Evolutionary conservation across 1,140 invertebrate species (phyloP).

Genomic region (Microvelia longipes): DNA sequence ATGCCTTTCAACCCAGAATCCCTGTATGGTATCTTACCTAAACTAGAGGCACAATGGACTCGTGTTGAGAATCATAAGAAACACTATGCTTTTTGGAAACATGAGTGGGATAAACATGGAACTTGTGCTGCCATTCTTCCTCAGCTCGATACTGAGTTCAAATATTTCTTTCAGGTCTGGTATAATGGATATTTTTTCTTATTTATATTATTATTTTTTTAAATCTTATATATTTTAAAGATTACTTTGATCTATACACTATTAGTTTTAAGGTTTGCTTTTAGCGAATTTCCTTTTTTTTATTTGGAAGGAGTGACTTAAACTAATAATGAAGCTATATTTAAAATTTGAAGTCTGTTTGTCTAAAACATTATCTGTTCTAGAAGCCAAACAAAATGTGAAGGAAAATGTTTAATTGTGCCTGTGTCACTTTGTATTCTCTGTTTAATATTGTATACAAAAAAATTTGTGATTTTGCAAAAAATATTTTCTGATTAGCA

Average conservation of each 20-base stretch:
- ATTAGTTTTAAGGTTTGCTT: neutral
- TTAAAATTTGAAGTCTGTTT: neutral
- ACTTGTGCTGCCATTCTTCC: slow-evolving; percentile 51
- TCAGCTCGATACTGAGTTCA: slow-evolving; percentile 44
- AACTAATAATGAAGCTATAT: neutral
- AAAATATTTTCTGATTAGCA: too few species aligned
- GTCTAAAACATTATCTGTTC: too few species aligned
- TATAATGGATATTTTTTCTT: slow-evolving; percentile 1
- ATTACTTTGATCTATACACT: neutral
- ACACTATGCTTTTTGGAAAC: slow-evolving; percentile 51
- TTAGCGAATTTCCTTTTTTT: neutral
- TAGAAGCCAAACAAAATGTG: too few species aligned
- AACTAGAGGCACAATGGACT: slow-evolving; percentile 51
- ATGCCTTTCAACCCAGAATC: slow-evolving; percentile 43
- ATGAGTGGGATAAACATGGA: slow-evolving; percentile 75
- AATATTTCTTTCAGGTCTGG: slow-evolving; percentile 43
- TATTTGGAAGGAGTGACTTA: neutral
- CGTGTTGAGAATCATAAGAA: slow-evolving; percentile 44
- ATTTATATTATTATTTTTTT: neutral
- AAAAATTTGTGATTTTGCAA: too few species aligned
- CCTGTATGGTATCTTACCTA: slow-evolving; percentile 39
- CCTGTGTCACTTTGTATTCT: too few species aligned
- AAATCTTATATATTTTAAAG: neutral
- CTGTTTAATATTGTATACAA: too few species aligned
- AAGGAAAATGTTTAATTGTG: too few species aligned